Conservation (phyloP, 2,888 invertebrate species). For the Tetramorium bicarinatum region DNA sequence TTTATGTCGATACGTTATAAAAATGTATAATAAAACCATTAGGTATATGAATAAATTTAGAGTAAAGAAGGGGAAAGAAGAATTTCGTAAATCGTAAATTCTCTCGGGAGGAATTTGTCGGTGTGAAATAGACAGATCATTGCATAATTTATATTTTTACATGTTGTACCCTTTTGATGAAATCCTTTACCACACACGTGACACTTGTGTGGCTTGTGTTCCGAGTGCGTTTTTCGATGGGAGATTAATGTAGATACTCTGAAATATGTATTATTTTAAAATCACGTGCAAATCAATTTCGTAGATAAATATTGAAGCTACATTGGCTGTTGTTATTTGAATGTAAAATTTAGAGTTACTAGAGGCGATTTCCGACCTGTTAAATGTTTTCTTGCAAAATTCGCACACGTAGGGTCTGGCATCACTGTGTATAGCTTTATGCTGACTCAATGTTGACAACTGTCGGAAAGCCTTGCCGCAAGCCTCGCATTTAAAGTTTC, state of each 20-base stretch:
- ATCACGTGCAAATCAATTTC: slow-evolving; percentile 3
- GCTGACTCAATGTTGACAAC: slow-evolving; percentile 92
- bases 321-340: neutral
- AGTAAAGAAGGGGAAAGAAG: neutral
- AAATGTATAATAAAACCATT: neutral
- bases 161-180: slow-evolving; percentile 91
- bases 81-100: neutral
- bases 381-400: slow-evolving; percentile 92
- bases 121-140: neutral
- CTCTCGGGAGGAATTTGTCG: neutral
- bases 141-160: slow-evolving; percentile 7
- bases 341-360: neutral
- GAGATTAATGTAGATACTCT: slow-evolving; percentile 93
- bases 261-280: slow-evolving; percentile 10
- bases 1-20: neutral
- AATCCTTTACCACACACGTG: slow-evolving; percentile 92
- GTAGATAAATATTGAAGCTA: neutral
- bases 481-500: slow-evolving; percentile 91
- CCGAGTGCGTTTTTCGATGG: slow-evolving; percentile 92
- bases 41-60: neutral
- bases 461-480: slow-evolving; percentile 93
- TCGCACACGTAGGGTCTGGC: slow-evolving; percentile 92
- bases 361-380: slow-evolving; percentile 85
- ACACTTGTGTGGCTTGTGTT: slow-evolving; percentile 91
- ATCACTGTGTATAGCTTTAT: slow-evolving; percentile 93